A percentile compares a stretch with the other conserved stretches of the same genome.
phyloP scores from a whole-genome alignment of 2,888 invertebrate genomes.

The Shargacucullia verbasci region DNA sequence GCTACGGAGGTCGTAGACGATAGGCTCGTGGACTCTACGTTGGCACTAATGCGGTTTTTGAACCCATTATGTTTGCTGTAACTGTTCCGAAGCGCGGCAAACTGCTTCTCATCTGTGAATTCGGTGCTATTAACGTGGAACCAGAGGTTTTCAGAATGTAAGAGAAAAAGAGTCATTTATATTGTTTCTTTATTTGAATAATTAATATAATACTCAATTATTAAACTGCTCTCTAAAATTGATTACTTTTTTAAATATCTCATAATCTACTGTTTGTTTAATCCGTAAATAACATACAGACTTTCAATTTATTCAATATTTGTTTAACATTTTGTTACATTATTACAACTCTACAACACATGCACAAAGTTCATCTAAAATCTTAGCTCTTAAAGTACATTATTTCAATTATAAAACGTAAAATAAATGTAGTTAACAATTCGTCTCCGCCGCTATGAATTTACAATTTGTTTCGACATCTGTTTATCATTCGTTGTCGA shows the following conservation, averaged over 20 bases:
- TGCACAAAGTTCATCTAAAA: conserved; percentile 33
- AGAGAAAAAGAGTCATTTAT: conserved; percentile 2
- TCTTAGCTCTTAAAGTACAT: conserved; percentile 35
- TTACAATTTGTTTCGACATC: conserved; percentile 67
- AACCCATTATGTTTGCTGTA: conserved; percentile 34
- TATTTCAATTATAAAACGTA: conserved; percentile 41
- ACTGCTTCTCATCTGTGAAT: conserved; percentile 17
- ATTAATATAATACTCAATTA: too few species aligned
- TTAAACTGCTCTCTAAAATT: too few species aligned
- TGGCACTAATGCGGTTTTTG: conserved; percentile 56
- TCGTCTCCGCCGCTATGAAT: conserved; percentile 54
- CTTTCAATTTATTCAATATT: background rate
- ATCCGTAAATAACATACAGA: background rate
- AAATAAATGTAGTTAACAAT: conserved; percentile 44
- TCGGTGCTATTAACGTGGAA: background rate
- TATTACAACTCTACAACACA: conserved; percentile 24
- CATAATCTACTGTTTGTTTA: too few species aligned
- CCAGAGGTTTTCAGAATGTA: conserved; percentile 2
- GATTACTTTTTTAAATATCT: too few species aligned
- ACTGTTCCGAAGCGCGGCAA: conserved; percentile 23
- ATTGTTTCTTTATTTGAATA: too few species aligned
- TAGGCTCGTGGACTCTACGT: conserved; percentile 23
- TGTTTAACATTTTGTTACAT: background rate
- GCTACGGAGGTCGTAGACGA: conserved; percentile 33
- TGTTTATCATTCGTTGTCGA: conserved; percentile 64